Evolutionary conservation across 2,113 vertebrate species (phyloP).

Genomic region (Gobius niger): DNA sequence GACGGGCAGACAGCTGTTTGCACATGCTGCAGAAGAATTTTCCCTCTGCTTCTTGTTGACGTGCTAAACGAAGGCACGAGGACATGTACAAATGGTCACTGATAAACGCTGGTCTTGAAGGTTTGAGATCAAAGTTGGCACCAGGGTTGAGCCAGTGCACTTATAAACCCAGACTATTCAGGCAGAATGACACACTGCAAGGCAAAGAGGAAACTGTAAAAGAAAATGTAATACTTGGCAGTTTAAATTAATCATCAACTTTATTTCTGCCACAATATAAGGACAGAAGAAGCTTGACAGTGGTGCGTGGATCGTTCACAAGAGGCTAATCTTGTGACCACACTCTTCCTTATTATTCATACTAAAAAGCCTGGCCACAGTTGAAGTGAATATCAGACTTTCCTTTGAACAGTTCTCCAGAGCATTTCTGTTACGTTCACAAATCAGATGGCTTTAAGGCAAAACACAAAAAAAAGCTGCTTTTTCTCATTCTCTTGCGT

Average conservation of each 20-base stretch:
- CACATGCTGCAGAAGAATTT: slow-evolving; percentile 28
- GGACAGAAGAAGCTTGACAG: neutral
- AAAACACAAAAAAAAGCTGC: slow-evolving; percentile 13
- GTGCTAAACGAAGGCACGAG: slow-evolving; percentile 44
- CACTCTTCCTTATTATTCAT: neutral
- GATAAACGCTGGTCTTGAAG: neutral
- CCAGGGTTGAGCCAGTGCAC: neutral
- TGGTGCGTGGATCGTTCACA: neutral
- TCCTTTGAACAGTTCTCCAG: slow-evolving; percentile 23
- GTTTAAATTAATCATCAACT: neutral
- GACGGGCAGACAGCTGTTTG: slow-evolving; percentile 63
- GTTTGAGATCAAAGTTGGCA: neutral
- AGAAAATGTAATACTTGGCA: neutral
- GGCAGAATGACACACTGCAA: neutral
- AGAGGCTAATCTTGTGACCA: neutral
- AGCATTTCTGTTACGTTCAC: slow-evolving; percentile 24
- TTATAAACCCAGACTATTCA: neutral
- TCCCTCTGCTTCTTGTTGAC: slow-evolving; percentile 56
- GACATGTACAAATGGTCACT: slow-evolving; percentile 19
- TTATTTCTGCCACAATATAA: neutral
- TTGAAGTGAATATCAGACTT: slow-evolving; percentile 3
- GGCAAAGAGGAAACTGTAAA: neutral
- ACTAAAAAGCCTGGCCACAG: slow-evolving; percentile 7
- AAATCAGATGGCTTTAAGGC: slow-evolving; percentile 39
- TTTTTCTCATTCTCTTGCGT: slow-evolving; percentile 25